Evolutionary conservation across 2,113 vertebrate species (phyloP), one percentile per base, ranked within the genome.

Genomic region (Entosphenus tridentatus): DNA sequence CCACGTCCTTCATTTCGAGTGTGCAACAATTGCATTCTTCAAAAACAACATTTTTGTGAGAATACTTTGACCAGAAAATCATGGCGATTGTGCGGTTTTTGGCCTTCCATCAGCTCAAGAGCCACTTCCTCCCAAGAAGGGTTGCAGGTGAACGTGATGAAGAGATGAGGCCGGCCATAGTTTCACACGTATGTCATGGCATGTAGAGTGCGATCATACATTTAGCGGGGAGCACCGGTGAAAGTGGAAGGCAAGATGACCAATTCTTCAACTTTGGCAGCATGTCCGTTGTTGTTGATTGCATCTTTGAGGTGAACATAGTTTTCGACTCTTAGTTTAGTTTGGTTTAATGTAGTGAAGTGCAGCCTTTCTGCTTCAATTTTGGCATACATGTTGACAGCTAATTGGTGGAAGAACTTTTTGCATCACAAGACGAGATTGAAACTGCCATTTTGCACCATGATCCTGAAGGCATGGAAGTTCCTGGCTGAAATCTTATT

Each of bases 291-390:
- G 16, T 62, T 62, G 58, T 62, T 62, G 13, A 62, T 62, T 13
- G 16, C 58, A 62, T 62, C 58, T 17, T 62, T 62, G 58, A 62
- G 58, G 58, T 62, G 58, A 62, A 62, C 58, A 62, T 62, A 62
- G 58, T 8, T 62, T 62, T 62, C 58, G 58, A 62, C 58, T 62
- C 7, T 14, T 13, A 62, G 58, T 62, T 62, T 62, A 14, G 16
- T 62, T 62, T 62, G 13, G 58, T 13, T 62, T 62, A 13, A 14
- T 62, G 39, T 39, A 39, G 39, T 39, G 4, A 39, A 5, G 39
- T 39, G 58, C 58, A 62, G 58, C 16, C 58, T 13, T 17, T 62
- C 58, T 3, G 13, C 16, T 17, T 62, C 58, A 62, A 62, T 8
- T 17, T 62, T 62, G 58, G 58, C 8, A 62, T 62, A 17, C 58